Evolutionary conservation across 2,888 invertebrate genomes (phyloP).

Genomic region (Caenorhabditis sp.): DNA sequence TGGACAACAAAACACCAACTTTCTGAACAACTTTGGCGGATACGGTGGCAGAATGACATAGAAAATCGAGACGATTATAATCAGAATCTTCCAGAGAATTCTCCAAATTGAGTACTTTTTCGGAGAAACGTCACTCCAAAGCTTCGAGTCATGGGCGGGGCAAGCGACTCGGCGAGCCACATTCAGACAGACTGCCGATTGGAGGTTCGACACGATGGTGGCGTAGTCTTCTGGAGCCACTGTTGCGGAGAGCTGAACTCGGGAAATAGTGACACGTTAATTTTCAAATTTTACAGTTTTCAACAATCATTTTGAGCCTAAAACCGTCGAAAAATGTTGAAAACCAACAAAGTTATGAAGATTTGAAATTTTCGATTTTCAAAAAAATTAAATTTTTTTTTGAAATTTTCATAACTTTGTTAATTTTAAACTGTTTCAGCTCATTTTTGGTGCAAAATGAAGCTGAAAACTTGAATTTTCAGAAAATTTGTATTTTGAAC

Average conservation of each 20-base stretch:
- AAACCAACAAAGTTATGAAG: background rate
- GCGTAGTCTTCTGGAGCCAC: conserved; percentile 65
- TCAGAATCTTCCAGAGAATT: conserved; percentile 40
- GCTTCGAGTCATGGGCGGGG: conserved; percentile 67
- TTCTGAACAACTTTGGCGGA: conserved; percentile 63
- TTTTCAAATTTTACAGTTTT: background rate
- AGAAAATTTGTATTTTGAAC: no score
- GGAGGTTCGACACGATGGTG: conserved; percentile 55
- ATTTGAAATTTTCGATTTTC: no score
- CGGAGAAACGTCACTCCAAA: conserved; percentile 55
- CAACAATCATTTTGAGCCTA: background rate
- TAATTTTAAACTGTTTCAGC: no score
- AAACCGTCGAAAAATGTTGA: background rate
- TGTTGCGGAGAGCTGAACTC: conserved; percentile 60
- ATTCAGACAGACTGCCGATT: conserved; percentile 61
- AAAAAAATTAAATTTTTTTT: no score
- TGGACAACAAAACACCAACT: conserved; percentile 67
- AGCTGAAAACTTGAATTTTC: no score
- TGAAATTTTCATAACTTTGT: no score
- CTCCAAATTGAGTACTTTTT: conserved; percentile 21
- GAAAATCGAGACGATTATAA: conserved; percentile 43
- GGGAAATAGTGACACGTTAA: background rate
- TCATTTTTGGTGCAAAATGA: background rate
- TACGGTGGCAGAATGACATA: conserved; percentile 65
- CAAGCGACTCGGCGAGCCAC: conserved; percentile 65